These are phyloP conservation scores for Heloderma charlesbogerti DNA, from an alignment of 2,113 vertebrate genomes.

Conservation along the genomic window DNA sequence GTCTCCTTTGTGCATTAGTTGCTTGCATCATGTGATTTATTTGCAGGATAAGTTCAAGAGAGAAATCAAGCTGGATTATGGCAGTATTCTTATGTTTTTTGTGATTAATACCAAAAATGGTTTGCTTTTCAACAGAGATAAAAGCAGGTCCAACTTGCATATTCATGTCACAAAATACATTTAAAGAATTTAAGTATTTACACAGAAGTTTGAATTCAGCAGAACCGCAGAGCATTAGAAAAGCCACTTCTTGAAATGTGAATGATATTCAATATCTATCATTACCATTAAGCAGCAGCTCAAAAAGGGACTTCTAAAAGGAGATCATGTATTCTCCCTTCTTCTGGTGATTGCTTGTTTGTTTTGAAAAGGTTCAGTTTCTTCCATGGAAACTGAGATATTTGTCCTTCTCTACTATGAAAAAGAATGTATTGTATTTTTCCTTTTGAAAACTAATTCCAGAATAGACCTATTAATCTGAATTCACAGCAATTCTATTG, in stretches of 20 bases:
- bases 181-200: too few species aligned
- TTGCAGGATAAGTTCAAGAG: background rate
- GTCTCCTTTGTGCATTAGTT: background rate
- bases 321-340: too few species aligned
- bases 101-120: background rate
- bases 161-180: background rate
- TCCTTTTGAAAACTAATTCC: background rate
- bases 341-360: too few species aligned
- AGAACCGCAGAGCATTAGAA: too few species aligned
- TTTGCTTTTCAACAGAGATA: background rate
- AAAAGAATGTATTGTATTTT: background rate
- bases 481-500: background rate
- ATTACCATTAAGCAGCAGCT: background rate
- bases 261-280: background rate
- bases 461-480: background rate
- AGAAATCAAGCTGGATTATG: rapidly evolving
- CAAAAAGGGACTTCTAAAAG: too few species aligned
- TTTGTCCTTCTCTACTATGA: too few species aligned
- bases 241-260: too few species aligned
- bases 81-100: background rate
- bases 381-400: too few species aligned
- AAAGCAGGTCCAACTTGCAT: background rate
- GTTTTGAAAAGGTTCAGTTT: too few species aligned
- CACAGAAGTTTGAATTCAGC: too few species aligned
- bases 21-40: background rate